Evolutionary conservation across 2,113 vertebrate genomes (phyloP).

Genomic region (Dasyurus viverrinus): DNA sequence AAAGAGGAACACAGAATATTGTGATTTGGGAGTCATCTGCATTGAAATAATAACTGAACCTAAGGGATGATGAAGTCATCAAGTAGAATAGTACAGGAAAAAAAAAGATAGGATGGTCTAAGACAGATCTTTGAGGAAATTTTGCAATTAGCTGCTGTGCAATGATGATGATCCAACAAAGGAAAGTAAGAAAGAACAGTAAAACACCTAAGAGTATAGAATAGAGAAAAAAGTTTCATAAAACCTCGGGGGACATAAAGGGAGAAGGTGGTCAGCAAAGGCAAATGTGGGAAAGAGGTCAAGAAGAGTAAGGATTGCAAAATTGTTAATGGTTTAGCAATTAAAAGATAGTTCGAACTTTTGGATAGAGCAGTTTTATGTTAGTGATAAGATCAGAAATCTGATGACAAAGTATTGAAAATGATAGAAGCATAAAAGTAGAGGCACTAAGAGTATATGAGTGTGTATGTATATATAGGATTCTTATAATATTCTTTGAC

Average conservation of each 20-base stretch:
- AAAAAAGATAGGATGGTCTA: too few relatives aligned
- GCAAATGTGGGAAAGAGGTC: not conserved
- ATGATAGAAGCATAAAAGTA: not conserved
- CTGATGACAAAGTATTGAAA: not conserved
- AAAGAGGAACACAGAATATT: too few relatives aligned
- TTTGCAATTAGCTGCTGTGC: too few relatives aligned
- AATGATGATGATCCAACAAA: not conserved
- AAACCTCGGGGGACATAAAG: not conserved
- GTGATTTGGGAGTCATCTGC: too few relatives aligned
- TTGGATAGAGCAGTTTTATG: not conserved
- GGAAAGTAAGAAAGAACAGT: not conserved
- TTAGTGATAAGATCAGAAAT: not conserved
- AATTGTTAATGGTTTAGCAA: not conserved
- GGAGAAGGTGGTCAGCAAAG: not conserved
- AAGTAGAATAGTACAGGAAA: too few relatives aligned
- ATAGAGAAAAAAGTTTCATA: not conserved
- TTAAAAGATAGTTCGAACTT: not conserved
- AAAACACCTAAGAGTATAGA: not conserved
- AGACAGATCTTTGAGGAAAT: too few relatives aligned
- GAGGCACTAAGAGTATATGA: not conserved
- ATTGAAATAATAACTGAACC: too few relatives aligned
- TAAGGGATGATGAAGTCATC: too few relatives aligned
- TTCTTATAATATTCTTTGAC: constrained; percentile 6
- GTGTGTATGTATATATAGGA: not conserved
- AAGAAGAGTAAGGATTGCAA: not conserved